phyloP scores from a whole-genome alignment of 2,888 invertebrate species.

The Nematopogon swammerdamellus region DNA sequence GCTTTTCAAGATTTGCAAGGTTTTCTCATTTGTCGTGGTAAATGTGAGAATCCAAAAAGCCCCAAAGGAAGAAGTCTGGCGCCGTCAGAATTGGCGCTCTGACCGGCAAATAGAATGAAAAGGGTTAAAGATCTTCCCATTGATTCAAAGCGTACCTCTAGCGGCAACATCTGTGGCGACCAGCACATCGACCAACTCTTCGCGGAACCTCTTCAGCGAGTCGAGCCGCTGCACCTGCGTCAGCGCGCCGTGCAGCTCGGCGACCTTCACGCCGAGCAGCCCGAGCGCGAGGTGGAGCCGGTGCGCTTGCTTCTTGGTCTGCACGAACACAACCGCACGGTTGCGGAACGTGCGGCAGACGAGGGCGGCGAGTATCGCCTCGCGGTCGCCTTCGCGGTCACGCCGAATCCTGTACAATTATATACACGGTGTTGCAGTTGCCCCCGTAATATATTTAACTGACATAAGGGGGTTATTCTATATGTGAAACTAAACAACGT shows the following conservation, averaged over 20 bases:
- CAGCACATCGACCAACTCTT: slow-evolving; percentile 80
- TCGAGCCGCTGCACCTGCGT: slow-evolving; percentile 94
- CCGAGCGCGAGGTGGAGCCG: slow-evolving; percentile 89
- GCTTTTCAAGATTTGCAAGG: too few species aligned
- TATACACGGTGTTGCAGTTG: not conserved
- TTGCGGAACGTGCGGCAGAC: slow-evolving; percentile 87
- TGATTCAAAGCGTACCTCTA: slow-evolving; percentile 44
- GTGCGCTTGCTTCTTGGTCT: slow-evolving; percentile 95
- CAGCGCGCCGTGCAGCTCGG: slow-evolving; percentile 93
- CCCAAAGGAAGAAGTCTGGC: too few species aligned
- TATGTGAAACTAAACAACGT: too few species aligned
- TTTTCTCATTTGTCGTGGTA: too few species aligned
- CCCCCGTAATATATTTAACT: too few species aligned
- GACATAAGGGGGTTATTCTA: too few species aligned
- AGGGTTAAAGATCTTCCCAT: too few species aligned
- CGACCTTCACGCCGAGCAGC: slow-evolving; percentile 82
- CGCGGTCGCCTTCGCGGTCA: slow-evolving; percentile 86
- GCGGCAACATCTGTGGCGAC: slow-evolving; percentile 94
- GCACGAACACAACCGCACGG: slow-evolving; percentile 92
- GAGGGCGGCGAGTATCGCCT: slow-evolving; percentile 81
- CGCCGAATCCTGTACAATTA: slow-evolving; percentile 73
- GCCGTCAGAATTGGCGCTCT: too few species aligned
- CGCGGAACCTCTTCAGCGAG: slow-evolving; percentile 83
- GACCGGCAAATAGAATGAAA: too few species aligned
- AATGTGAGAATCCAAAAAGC: too few species aligned